Base-by-base conservation (phyloP, 2,113 vertebrate species). In the Anthoscopus minutus region DNA sequence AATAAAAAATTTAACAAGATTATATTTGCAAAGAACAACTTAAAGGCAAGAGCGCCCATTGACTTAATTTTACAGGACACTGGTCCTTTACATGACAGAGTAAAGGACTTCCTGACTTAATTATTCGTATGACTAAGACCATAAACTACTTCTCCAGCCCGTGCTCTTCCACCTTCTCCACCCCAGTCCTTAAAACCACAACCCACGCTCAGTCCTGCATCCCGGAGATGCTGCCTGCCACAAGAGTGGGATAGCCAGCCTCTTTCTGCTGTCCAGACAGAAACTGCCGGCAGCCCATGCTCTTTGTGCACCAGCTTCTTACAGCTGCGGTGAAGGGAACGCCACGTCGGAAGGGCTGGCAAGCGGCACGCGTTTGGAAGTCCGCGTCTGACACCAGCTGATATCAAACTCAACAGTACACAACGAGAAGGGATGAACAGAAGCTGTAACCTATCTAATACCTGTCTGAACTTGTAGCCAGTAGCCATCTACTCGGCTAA, bases 41-140 rank as follows among this genome's bases (percentile, higher is more conserved):
- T 66, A 42, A 71, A 58, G 6, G 24, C 31, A 54, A 54, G 14
- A 66, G 10, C 0, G 0, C 27, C 35, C 11, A 45, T 0, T 66
- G 35, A 44, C 13, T 58, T 77, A 14, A 30, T 38, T 92, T 58
- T 44, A 30, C 67, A 50, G 72, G 13, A 33, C 11, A 70, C 27
- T 38, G 28, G 9, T 65, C 40, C 28, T 71, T 53, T 45, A 20
- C 6, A 5, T 17, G 64, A 42, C 54, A 33, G 50, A 62, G 22
- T 13, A 3, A 22, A 73, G 21, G n/a, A n/a, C 60, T 81, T 83
- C 50, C 77, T 70, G 72, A 69, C 47, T 37, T 30, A 33, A 56
- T 10, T 38, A 42, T 12, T 62, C 91, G 54, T 10, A 81, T 62
- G 77, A 93, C 56, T 38, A 15, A 71, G 56, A 80, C 38, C 51